Percentiles rank a stretch among this genome's conserved stretches.
Conservation (phyloP, 2,113 vertebrate genomes). For the Ariopsis seemanni region DNA sequence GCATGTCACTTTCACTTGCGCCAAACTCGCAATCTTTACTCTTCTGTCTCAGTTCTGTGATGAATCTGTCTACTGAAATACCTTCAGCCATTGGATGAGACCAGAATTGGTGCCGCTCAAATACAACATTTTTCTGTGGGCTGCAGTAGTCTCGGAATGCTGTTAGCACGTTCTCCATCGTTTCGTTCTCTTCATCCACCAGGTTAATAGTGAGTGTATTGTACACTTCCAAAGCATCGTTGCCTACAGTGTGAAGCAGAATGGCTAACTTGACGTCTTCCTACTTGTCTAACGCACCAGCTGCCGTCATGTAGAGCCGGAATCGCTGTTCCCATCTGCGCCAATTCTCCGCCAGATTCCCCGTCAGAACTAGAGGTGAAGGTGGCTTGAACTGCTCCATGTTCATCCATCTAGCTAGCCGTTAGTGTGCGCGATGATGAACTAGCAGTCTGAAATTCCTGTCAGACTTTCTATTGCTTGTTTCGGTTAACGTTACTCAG, state of each 20-base stretch:
- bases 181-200: not conserved
- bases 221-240: slow-evolving; percentile 40
- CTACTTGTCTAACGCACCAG: no score
- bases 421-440: no score
- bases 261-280: slow-evolving; percentile 38
- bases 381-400: slow-evolving; percentile 20
- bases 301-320: slow-evolving; percentile 21
- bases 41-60: no score
- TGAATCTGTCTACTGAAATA: no score
- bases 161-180: not conserved
- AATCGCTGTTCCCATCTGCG: slow-evolving; percentile 46
- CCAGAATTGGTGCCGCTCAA: not conserved
- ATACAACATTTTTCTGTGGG: slow-evolving; percentile 28
- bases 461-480: no score
- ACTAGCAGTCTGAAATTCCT: no score
- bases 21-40: not conserved
- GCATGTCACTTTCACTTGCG: slow-evolving; percentile 33
- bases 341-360: slow-evolving; percentile 42
- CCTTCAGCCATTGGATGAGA: not conserved
- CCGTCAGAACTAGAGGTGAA: not conserved
- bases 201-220: slow-evolving; percentile 21
- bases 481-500: no score
- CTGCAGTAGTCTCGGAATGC: slow-evolving; percentile 42
- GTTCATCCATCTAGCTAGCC: no score
- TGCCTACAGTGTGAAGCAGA: slow-evolving; percentile 40